phyloP scores from a whole-genome alignment of 2,888 invertebrate genomes.

The Andrena chrysosceles region DNA sequence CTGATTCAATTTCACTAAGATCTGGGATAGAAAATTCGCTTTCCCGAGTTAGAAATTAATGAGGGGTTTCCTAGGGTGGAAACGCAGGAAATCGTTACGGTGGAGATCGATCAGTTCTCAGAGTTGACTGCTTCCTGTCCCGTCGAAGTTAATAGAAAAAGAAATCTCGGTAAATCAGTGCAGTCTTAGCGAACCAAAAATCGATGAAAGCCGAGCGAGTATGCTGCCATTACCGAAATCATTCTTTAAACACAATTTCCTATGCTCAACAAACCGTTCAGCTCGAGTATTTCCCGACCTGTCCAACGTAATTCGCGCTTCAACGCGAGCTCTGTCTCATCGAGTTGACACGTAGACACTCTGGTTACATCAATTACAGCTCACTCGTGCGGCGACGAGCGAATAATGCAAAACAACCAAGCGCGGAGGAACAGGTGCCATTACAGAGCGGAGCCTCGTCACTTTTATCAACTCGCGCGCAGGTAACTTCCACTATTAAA shows the following conservation, averaged over 20 bases:
- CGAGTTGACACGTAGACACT: not conserved
- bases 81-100: not conserved
- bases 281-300: not conserved
- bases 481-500: too few species aligned
- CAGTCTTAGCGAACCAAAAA: not conserved
- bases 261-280: not conserved
- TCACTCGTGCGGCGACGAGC: constrained; percentile 2
- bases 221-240: too few species aligned
- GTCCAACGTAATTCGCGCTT: constrained; percentile 14
- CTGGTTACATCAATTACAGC: constrained; percentile 12
- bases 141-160: not conserved
- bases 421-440: too few species aligned
- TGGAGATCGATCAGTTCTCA: too few species aligned
- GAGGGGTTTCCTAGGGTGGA: constrained; percentile 9
- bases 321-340: constrained; percentile 14
- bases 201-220: too few species aligned
- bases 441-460: too few species aligned
- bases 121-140: too few species aligned
- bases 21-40: constrained; percentile 23
- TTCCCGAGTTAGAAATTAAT: constrained; percentile 40
- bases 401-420: not conserved
- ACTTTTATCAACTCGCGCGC: too few species aligned
- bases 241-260: constrained; percentile 3
- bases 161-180: not conserved
- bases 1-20: constrained; percentile 52